These are phyloP conservation scores for Lycopodina hypogea DNA, from an alignment of 37 sponge, comb jelly and placozoan species.

Conservation along the genomic window DNA sequence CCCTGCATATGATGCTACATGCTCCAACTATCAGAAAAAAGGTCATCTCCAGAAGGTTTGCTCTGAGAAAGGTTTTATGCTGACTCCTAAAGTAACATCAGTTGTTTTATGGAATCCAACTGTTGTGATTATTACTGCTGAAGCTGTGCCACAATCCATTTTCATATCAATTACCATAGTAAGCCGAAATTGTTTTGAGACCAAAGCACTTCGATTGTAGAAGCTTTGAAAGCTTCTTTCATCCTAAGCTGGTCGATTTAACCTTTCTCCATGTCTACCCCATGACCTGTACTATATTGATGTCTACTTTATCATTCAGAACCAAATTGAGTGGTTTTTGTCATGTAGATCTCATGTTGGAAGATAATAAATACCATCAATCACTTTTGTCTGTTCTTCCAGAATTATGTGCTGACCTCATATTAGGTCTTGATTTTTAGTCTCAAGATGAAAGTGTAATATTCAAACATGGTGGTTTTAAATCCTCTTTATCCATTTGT, in stretches of 20 bases:
- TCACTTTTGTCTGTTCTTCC: neutral
- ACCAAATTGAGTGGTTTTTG: neutral
- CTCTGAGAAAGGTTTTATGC: no score
- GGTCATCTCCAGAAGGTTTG: no score
- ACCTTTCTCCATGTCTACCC: neutral
- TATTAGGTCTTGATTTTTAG: conserved; percentile 10
- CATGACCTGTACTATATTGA: neutral
- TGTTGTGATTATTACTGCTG: no score
- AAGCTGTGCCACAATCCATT: neutral
- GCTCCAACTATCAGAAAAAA: no score
- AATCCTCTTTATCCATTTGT: conserved; percentile 1
- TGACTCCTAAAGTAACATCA: no score
- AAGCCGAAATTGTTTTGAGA: neutral
- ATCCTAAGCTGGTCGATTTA: neutral
- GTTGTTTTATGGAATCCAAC: no score
- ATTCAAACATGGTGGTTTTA: neutral
- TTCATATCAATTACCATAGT: neutral
- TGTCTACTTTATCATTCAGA: neutral
- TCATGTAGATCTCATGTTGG: neutral
- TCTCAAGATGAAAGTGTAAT: neutral
- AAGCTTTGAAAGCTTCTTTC: conserved; percentile 7
- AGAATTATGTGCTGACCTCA: conserved; percentile 1
- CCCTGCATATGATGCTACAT: no score
- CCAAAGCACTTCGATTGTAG: neutral
- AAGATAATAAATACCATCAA: neutral